Percentiles rank a stretch among this genome's conserved stretches.
Evolutionary conservation across 2,113 vertebrate genomes (phyloP).

Genomic region (Struthidea cinerea): DNA sequence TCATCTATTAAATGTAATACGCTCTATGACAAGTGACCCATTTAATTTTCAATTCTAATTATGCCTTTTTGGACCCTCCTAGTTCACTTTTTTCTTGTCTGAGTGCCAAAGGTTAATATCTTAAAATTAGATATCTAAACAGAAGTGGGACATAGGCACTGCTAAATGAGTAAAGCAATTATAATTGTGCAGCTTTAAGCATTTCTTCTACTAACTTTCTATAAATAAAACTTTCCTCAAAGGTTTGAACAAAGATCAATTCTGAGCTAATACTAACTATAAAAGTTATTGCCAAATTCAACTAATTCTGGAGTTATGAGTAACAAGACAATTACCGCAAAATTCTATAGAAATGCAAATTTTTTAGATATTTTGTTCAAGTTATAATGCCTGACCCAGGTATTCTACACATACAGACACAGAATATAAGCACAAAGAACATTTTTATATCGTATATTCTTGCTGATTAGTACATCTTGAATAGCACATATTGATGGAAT

Average conservation of each 20-base stretch:
- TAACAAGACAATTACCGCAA: background rate
- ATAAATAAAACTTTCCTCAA: background rate
- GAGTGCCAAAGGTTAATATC: background rate
- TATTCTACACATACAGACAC: background rate
- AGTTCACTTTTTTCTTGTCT: background rate
- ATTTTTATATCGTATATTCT: background rate
- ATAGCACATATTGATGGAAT: background rate
- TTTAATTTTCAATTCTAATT: slow-evolving; percentile 11
- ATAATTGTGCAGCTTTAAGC: background rate
- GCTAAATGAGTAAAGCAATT: background rate
- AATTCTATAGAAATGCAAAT: background rate
- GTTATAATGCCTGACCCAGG: background rate
- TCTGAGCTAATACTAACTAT: background rate
- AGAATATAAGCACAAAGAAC: background rate
- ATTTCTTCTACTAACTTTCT: background rate
- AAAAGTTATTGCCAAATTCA: background rate
- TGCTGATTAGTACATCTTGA: background rate
- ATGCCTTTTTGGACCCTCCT: background rate
- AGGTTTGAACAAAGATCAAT: background rate
- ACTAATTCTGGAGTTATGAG: background rate
- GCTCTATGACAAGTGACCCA: slow-evolving; percentile 7
- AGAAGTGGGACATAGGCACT: background rate
- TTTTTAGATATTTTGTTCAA: background rate
- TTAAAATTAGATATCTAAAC: background rate
- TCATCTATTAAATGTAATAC: background rate